phyloP scores from a whole-genome alignment of 2,888 invertebrate genomes.

The Leucophenga montana region DNA sequence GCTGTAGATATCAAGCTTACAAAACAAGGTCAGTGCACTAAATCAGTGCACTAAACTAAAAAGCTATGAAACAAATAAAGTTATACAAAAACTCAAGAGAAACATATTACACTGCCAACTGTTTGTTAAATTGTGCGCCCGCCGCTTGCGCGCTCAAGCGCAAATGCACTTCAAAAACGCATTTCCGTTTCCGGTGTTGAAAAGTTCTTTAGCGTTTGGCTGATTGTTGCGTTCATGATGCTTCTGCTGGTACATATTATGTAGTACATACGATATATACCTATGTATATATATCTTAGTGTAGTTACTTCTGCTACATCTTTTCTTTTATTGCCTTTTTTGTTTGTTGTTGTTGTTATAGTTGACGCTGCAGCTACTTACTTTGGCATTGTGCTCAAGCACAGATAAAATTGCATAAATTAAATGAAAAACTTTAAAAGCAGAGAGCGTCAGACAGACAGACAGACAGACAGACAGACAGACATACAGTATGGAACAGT shows the following conservation, averaged over 20 bases:
- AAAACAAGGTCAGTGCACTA: too few relatives aligned
- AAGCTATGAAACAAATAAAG: too few relatives aligned
- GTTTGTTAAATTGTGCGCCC: neutral
- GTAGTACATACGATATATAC: neutral
- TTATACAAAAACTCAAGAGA: neutral
- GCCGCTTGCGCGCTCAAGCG: too few relatives aligned
- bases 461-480: too few relatives aligned
- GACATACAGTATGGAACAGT: too few relatives aligned
- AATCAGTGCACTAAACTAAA: too few relatives aligned
- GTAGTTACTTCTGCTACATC: conserved; percentile 27
- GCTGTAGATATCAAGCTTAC: too few relatives aligned
- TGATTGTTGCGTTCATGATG: too few relatives aligned
- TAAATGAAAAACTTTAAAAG: conserved; percentile 51
- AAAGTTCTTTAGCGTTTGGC: conserved; percentile 50
- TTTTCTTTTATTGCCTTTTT: conserved; percentile 48
- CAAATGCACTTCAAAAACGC: neutral
- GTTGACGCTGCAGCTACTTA: neutral
- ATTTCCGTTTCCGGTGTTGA: conserved; percentile 43
- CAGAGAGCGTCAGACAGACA: too few relatives aligned
- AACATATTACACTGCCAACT: neutral
- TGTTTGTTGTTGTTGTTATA: neutral
- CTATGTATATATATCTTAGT: too few relatives aligned
- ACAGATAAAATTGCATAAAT: conserved; percentile 58
- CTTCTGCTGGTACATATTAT: too few relatives aligned
- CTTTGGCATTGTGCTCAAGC: too few relatives aligned